phyloP scores from a whole-genome alignment of 1,140 invertebrate species.

The Aphidius ervi region DNA sequence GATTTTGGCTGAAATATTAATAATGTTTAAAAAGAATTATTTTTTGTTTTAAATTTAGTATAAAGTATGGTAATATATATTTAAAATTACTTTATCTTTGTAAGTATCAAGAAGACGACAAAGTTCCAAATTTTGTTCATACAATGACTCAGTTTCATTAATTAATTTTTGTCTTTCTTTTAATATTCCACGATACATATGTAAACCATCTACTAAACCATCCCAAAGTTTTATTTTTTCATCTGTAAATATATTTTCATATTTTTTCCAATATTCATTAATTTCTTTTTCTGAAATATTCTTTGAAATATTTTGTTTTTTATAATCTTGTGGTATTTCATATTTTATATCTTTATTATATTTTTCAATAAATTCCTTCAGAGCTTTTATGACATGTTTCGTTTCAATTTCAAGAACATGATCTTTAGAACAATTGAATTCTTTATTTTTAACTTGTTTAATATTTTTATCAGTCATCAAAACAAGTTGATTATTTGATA shows the following conservation, averaged over 20 bases:
- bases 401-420: slow-evolving; percentile 59
- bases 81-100: slow-evolving; percentile 28
- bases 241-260: slow-evolving; percentile 46
- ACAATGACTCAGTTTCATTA: slow-evolving; percentile 48
- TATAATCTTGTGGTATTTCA: slow-evolving; percentile 29
- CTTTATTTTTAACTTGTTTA: neutral
- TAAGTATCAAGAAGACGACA: slow-evolving; percentile 48
- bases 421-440: slow-evolving; percentile 35
- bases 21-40: neutral
- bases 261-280: slow-evolving; percentile 53
- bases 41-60: neutral
- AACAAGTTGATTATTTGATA: neutral
- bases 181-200: slow-evolving; percentile 55
- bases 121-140: slow-evolving; percentile 56
- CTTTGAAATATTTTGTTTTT: slow-evolving; percentile 48
- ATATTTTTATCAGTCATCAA: neutral
- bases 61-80: neutral
- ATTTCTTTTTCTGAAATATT: slow-evolving; percentile 51
- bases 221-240: slow-evolving; percentile 56
- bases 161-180: slow-evolving; percentile 54
- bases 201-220: slow-evolving; percentile 52
- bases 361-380: slow-evolving; percentile 52
- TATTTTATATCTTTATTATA: slow-evolving; percentile 42
- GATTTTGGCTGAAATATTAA: slow-evolving; percentile 18
- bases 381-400: slow-evolving; percentile 51